Conservation (phyloP, 2,113 vertebrate genomes). For the Protomyctophum bolini region DNA sequence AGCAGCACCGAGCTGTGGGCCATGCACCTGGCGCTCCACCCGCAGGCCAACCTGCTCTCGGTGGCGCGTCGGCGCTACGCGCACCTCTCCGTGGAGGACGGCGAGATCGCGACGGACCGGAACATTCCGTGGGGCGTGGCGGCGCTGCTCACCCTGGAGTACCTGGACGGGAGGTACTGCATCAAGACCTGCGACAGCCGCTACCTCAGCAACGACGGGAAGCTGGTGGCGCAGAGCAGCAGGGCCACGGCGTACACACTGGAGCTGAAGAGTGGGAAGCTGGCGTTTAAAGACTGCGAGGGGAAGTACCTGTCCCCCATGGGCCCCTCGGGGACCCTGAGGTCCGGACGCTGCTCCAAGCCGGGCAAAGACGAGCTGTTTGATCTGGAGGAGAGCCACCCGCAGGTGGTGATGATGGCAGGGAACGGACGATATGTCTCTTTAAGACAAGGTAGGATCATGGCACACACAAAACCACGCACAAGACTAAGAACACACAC, state of each 20-base stretch:
- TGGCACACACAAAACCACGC: conserved; percentile 1
- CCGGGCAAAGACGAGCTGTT: conserved; percentile 97
- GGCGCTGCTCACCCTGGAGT: conserved; percentile 90
- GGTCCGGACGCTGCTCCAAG: conserved; percentile 90
- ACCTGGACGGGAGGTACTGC: conserved; percentile 89
- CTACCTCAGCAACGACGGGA: conserved; percentile 90
- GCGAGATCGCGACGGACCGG: conserved; percentile 87
- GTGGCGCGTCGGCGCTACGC: conserved; percentile 92
- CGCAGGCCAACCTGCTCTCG: conserved; percentile 91
- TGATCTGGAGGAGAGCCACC: conserved; percentile 94
- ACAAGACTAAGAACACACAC: not conserved
- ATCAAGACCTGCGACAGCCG: conserved; percentile 89
- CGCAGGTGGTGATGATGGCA: conserved; percentile 91
- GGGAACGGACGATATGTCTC: conserved; percentile 91
- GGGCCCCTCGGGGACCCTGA: conserved; percentile 89
- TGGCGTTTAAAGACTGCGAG: conserved; percentile 95
- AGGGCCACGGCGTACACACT: conserved; percentile 86
- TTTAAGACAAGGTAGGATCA: conserved; percentile 88
- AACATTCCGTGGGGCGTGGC: conserved; percentile 94
- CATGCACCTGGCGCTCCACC: conserved; percentile 92
- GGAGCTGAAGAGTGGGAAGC: conserved; percentile 91
- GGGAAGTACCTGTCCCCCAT: conserved; percentile 92
- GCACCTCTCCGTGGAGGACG: conserved; percentile 86
- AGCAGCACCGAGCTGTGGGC: conserved; percentile 91
- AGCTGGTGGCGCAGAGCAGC: conserved; percentile 81